Percentiles rank a stretch among this genome's conserved stretches.
phyloP scores from a whole-genome alignment of 2,797 vertebrate genomes.

The Gouania willdenowi region DNA sequence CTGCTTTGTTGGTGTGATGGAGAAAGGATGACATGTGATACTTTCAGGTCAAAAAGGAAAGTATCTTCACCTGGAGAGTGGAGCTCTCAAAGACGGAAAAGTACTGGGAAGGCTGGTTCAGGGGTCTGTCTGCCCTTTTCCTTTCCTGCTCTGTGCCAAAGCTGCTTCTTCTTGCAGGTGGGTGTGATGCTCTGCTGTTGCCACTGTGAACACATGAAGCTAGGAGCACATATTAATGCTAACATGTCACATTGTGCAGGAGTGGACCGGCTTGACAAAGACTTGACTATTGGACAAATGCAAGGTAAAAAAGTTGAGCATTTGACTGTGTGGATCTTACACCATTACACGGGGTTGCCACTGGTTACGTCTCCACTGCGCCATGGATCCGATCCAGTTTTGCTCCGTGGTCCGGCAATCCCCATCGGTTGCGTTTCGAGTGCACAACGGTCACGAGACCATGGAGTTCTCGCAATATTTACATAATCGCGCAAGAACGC shows the following conservation, averaged over 20 bases:
- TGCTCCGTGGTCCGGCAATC: too few species aligned
- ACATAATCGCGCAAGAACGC: too few species aligned
- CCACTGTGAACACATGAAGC: too few species aligned
- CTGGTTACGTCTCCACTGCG: too few species aligned
- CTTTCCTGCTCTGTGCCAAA: conserved; percentile 91
- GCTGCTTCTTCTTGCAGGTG: conserved; percentile 94
- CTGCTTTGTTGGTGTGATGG: neutral
- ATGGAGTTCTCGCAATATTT: too few species aligned
- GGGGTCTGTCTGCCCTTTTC: conserved; percentile 93
- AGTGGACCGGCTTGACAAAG: conserved; percentile 97
- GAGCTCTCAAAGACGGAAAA: conserved; percentile 96
- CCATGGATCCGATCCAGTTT: too few species aligned
- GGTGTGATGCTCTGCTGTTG: too few species aligned
- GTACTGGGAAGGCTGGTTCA: conserved; percentile 99
- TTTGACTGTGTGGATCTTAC: too few species aligned
- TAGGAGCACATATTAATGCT: neutral
- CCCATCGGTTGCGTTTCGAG: too few species aligned
- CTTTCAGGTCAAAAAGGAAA: conserved; percentile 91
- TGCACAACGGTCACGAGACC: too few species aligned
- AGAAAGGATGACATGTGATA: neutral
- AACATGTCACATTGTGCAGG: conserved; percentile 70
- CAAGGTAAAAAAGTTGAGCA: conserved; percentile 78
- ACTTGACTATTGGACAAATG: conserved; percentile 99
- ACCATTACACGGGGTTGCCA: too few species aligned
- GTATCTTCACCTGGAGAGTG: conserved; percentile 91